Evolutionary conservation across 2,888 invertebrate species (phyloP), one percentile per base, ranked within the genome.

Genomic region (Coenonympha glycerion): DNA sequence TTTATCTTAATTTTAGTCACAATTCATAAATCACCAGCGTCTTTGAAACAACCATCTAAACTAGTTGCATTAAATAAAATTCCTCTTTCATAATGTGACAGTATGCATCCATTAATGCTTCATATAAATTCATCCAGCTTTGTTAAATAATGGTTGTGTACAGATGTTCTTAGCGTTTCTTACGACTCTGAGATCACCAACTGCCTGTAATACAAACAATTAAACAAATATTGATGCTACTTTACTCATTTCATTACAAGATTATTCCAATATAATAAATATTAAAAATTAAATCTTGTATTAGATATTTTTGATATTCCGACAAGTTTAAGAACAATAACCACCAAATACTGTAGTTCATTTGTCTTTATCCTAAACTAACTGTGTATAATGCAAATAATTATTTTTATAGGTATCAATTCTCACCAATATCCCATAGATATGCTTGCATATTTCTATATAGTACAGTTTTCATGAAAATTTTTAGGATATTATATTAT

Each of bases 131-230:
- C 72, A 69, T 76, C 78, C 82, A 72, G 76, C 69, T 73, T 79
- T 64, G 69, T 64, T 69, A 68, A 71, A 68, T 70, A 69, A 71
- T 71, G 72, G 76, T 74, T 72, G 69, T 68, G 71, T 71, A 69
- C 68, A 72, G 73, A 72, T 65, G 72, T 66, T 69, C 72, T 75
- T 71, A 71, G 68, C 76, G 72, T 79, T 77, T 76, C 73, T 79
- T 72, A 71, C 62, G 39, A 45, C 45, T 80, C 69, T 77, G 74
- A 79, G 78, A 79, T 86, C 86, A 86, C 86, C 85, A 86, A 79
- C 85, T 81, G 85, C 86, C 86, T 86, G 86, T 75, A 86, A 86
- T 84, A 71, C 74, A 86, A 86, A 84, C 77, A 83, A 84, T 75
- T 69, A 79, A 54, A 68, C 55, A 63, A 58, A 61, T 62, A 56